Base-by-base conservation (phyloP, 2,113 vertebrate species). In the Myrmecophaga tridactyla region DNA sequence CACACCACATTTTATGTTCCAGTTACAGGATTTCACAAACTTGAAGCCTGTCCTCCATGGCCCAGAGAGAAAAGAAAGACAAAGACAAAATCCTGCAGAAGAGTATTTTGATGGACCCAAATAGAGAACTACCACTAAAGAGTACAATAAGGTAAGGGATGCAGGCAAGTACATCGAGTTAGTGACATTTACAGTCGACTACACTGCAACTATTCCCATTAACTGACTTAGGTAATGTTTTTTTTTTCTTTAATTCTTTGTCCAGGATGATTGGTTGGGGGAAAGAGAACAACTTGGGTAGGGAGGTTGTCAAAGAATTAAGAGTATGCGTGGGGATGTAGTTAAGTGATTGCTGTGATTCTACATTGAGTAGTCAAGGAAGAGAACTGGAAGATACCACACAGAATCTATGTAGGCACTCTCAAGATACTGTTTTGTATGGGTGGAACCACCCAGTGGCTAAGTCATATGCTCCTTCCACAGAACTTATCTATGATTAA, bases 301-400 rank as follows among this genome's bases (percentile, higher is more conserved):
- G 60, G 65, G 78, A 86, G 46, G 17, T 1, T 36, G 78, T 29
- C 7, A 23, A 34, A 56, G 69, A 46, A 17, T 46, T 27, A 27
- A 34, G 39, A 89, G 4, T 39, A 17, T 12, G 46, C 48, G n/a
- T 17, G 63, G 81, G 27, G 46, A 21, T 46, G 14, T 41, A 14
- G 4, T 65, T 23, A 6, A n/a, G 34, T 51, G 77, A 7, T 12
- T 31, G 27, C 25, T 23, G 53, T 17, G 34, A 13, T 27, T 25
- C 21, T 67, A 2, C 27, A 34, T 0, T 43, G 70, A 17, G 27
- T 31, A 11, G 34, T 72, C 8, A 7, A 6, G 34, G 58, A 39
- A 36, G 18, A 53, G 29, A 72, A 46, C 11, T 4, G 5, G 41
- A 4, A 51, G 31, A n/a, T 48, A 5, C 34, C 3, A 0, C 1